Conservation (phyloP, 2,113 vertebrate species). For the Apeltes quadracus region DNA sequence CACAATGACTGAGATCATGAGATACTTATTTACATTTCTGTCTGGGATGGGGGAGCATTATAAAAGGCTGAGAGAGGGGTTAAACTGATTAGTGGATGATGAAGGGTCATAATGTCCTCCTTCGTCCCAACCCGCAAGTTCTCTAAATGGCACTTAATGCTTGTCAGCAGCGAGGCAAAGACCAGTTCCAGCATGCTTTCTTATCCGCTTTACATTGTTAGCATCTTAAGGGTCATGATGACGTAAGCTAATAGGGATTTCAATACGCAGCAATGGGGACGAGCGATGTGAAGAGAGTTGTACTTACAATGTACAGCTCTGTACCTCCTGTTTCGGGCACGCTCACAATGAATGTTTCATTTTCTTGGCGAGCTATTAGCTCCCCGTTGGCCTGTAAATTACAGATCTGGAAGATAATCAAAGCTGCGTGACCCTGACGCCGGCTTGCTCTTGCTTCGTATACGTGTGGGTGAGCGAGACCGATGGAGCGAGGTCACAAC, state of each 20-base stretch:
- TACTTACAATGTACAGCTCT: neutral
- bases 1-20: slow-evolving; percentile 49
- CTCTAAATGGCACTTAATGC: slow-evolving; percentile 51
- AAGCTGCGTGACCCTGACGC: slow-evolving; percentile 38
- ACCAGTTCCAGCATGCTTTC: slow-evolving; percentile 1
- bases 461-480: neutral
- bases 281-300: neutral
- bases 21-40: slow-evolving; percentile 78
- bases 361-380: slow-evolving; percentile 25
- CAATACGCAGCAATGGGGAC: slow-evolving; percentile 12
- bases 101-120: slow-evolving; percentile 56
- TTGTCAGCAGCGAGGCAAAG: slow-evolving; percentile 51
- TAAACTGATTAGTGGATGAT: slow-evolving; percentile 72
- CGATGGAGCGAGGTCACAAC: slow-evolving; percentile 1
- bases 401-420: slow-evolving; percentile 51
- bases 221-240: slow-evolving; percentile 14
- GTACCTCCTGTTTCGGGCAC: neutral
- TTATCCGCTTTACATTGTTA: slow-evolving; percentile 37
- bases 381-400: slow-evolving; percentile 27
- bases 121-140: slow-evolving; percentile 44
- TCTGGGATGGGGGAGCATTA: slow-evolving; percentile 37
- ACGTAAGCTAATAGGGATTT: slow-evolving; percentile 41
- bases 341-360: slow-evolving; percentile 22
- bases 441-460: slow-evolving; percentile 16
- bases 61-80: slow-evolving; percentile 51